Percentiles rank a stretch among this genome's conserved stretches.
Evolutionary conservation across 2,888 invertebrate species (phyloP).

Genomic region (Zele albiditarsus): DNA sequence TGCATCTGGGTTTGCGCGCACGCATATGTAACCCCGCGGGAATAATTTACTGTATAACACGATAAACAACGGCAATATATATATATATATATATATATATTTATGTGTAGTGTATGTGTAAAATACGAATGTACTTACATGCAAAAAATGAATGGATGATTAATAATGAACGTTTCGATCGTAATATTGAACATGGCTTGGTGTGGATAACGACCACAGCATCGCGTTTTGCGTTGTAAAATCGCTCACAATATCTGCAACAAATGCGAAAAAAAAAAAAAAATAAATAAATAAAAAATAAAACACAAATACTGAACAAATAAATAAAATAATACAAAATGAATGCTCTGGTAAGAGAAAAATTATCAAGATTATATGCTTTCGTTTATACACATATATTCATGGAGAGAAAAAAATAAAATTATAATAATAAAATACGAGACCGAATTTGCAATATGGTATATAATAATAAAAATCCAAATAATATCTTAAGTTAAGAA

Average conservation of each 20-base stretch:
- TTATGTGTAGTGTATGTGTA: background rate
- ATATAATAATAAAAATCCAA: background rate
- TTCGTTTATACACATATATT: background rate
- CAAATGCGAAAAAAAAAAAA: background rate
- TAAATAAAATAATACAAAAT: background rate
- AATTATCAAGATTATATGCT: background rate
- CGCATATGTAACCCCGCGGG: conserved; percentile 29
- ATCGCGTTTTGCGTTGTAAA: background rate
- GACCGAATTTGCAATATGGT: background rate
- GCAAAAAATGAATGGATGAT: background rate
- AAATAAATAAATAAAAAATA: background rate
- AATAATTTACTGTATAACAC: conserved; percentile 13
- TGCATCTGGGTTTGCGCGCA: conserved; percentile 24
- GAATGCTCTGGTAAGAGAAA: background rate
- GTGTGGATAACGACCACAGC: background rate
- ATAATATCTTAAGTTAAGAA: background rate
- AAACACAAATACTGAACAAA: background rate
- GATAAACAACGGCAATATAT: background rate
- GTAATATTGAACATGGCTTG: background rate
- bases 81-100: conserved; percentile 11
- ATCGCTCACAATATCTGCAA: background rate
- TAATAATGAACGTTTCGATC: background rate
- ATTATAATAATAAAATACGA: background rate
- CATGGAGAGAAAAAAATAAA: background rate
- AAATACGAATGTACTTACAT: conserved; percentile 9